Evolutionary conservation across 2,888 invertebrate species (phyloP), one percentile per base, ranked within the genome.

Genomic region (Acanthococcus lagerstroemiae): DNA sequence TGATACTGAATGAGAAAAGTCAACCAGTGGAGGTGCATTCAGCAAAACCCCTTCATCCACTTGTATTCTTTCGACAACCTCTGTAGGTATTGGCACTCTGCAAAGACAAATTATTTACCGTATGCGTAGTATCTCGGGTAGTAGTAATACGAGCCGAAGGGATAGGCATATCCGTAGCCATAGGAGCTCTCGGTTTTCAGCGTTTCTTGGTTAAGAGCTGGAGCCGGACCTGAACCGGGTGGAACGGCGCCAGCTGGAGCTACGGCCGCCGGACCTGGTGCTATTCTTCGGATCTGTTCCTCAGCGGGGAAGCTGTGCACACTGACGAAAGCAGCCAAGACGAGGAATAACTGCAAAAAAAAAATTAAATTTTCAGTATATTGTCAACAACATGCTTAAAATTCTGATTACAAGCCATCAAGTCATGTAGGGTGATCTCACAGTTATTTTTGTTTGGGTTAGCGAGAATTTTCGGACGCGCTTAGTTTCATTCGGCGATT

Each of bases 101-200:
- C 12, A 22, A 52, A 19, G 3, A 12, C 5, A 48, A 6, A 5
- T 21, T 52, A 24, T 9, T 48, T 63, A 66, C 66, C 66, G 52
- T 56, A 56, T 7, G 46, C 45, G 25, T 66, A 66, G 19, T 66
- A 66, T 30, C 56, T 5, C 17, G 55, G 55, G 9, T 55, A 56
- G 46, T 65, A 65, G 37, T 57, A 57, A 21, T 66, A 66, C n/a
- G 48, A 24, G 25, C 57, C 48, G 19, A 54, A 65, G 6, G 66
- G 66, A 24, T 66, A 66, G 5, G 27, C 24, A 37, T 66, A 66
- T 27, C 66, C 66, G 37, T 66, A 66, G 9, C 66, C 66, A 37
- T 66, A 66, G 12, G 56, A 56, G 17, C 56, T 57, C 7, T 66
- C 66, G 5, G 56, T 46, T 37, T 66, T 66, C 37, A 66, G 19